Conservation (phyloP, 2,888 invertebrate species). For the Apamea epomidion region DNA sequence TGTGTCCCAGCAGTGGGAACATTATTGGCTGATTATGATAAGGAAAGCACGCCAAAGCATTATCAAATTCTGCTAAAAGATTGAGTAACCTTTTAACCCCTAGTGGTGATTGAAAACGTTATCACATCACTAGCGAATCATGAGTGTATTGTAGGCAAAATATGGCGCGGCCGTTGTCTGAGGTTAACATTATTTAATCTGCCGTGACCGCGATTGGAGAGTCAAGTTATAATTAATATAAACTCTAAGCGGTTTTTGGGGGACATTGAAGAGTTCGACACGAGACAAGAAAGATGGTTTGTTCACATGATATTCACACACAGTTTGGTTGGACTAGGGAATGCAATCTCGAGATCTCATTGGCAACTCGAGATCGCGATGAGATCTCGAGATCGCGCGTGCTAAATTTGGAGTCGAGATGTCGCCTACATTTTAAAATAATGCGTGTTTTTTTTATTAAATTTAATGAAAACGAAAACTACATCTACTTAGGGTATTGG, state of each 20-base stretch:
- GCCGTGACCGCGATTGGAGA: neutral
- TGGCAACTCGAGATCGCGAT: too few relatives aligned
- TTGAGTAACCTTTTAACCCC: neutral
- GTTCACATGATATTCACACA: too few relatives aligned
- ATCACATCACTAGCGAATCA: neutral
- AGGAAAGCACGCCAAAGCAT: neutral
- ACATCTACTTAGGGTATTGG: neutral
- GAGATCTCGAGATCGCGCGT: too few relatives aligned
- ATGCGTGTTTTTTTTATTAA: too few relatives aligned
- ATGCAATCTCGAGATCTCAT: neutral
- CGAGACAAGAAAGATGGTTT: neutral
- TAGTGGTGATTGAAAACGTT: constrained; percentile 7
- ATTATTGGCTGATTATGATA: neutral
- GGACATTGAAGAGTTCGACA: neutral
- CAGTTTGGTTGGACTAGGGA: neutral
- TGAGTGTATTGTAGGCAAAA: neutral
- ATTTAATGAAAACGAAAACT: too few relatives aligned
- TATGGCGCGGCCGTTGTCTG: neutral
- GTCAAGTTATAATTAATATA: neutral
- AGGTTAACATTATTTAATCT: neutral
- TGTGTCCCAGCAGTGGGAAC: too few relatives aligned
- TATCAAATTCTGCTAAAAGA: constrained; percentile 1
- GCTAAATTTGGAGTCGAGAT: too few relatives aligned
- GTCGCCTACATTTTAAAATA: too few relatives aligned
- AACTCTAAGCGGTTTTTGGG: neutral